These are phyloP conservation scores for Grapholita molesta DNA, from an alignment of 1,140 invertebrate genomes.

Conservation along the genomic window DNA sequence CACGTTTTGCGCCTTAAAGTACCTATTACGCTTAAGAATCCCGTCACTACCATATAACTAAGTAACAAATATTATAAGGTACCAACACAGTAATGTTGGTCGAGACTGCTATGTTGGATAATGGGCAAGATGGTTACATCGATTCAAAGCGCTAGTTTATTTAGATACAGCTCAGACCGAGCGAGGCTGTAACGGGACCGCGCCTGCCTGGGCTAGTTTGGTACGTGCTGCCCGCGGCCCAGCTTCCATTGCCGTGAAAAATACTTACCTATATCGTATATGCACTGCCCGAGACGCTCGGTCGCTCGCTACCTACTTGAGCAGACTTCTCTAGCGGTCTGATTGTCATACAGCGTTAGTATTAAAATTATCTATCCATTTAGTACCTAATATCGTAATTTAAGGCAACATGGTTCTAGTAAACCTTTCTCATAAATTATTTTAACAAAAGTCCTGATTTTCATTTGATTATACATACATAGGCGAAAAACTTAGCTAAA, in stretches of 20 bases:
- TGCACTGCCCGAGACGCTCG: not conserved
- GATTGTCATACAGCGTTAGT: not conserved
- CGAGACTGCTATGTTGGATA: not conserved
- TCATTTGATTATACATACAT: too few relatives aligned
- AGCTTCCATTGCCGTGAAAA: not conserved
- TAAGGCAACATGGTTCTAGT: too few relatives aligned
- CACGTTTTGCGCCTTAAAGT: not conserved
- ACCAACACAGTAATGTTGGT: not conserved
- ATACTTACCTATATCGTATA: conserved; percentile 10
- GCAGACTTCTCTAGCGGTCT: not conserved
- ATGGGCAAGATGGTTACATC: conserved; percentile 2
- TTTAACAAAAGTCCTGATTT: too few relatives aligned
- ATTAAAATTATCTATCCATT: not conserved
- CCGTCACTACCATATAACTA: too few relatives aligned
- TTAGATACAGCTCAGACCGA: conserved; percentile 18
- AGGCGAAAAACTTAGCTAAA: too few relatives aligned
- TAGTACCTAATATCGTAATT: too few relatives aligned
- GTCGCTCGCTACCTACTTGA: not conserved
- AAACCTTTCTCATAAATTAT: too few relatives aligned
- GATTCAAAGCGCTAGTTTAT: conserved; percentile 1
- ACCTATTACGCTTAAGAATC: not conserved
- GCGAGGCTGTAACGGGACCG: conserved; percentile 23
- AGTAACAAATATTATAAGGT: not conserved
- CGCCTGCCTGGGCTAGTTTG: conserved; percentile 4
- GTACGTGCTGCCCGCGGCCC: conserved; percentile 10